Base-by-base conservation (phyloP, 1,140 invertebrate genomes). In the Drosophila repleta region DNA sequence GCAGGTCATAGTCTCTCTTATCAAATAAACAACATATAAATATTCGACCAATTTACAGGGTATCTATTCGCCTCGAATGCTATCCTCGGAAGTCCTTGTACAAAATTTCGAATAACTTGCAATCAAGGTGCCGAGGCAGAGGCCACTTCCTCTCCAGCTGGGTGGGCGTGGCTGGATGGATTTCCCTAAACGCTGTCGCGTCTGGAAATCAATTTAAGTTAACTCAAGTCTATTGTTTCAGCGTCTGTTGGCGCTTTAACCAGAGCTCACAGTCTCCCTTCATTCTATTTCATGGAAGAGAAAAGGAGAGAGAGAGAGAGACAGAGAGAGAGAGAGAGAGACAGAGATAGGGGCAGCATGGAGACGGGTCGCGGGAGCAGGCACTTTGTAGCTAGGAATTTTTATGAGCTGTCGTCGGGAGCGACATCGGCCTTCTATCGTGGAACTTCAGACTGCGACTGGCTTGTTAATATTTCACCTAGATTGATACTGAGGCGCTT, bases 181-280 rank as follows among this genome's bases (percentile, higher is more conserved):
- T 77, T 81, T 77, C 69, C 81, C 81, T 37, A 74, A 79, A 71
- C 67, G 48, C 17, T 24, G 62, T 65, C 63, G 69, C 63, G 82
- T 87, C 82, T 87, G 78, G 71, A 80, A 87, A 87, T 87, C 82
- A 87, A 87, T 87, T 87, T 87, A 87, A 87, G 82, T 87, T 87
- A 87, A 87, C 82, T 87, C 78, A 66, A 87, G 82, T 87, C 82
- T 87, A 87, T 87, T 87, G 82, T 87, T 82, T 87, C 78, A 82
- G 48, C 83, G 63, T 85, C 62, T 76, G 63, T 51, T 71, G 48
- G 24, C 46, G 49, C 78, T 85, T 88, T 69, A 85, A 85, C 58
- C 62, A 17, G 26, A 53, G 51, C 26, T 29, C 26, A 8, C 15
- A 7, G 41, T n/a, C 21, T 41, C 45, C 18, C 43, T 65, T 55